phyloP scores from a whole-genome alignment of 2,797 vertebrate genomes.

The Chiropotes sagulatus region DNA sequence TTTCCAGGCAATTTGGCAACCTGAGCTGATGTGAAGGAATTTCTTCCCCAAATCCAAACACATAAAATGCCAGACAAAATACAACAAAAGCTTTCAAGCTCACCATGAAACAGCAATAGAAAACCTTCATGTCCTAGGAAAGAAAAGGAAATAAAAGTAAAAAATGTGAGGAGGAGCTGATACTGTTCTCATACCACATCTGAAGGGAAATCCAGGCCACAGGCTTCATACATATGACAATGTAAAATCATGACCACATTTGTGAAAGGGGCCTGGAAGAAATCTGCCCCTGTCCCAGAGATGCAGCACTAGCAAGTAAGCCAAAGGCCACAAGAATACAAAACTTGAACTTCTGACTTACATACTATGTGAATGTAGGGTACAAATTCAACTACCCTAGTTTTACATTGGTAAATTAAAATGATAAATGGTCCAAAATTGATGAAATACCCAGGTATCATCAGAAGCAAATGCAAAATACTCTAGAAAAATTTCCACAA shows the following conservation, averaged over 20 bases:
- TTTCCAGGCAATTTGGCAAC: background rate
- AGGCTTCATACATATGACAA: background rate
- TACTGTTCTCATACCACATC: background rate
- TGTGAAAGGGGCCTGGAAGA: background rate
- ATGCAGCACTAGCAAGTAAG: background rate
- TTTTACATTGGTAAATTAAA: background rate
- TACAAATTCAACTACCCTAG: background rate
- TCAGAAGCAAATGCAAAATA: background rate
- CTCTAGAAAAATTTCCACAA: background rate
- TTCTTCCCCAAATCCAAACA: background rate
- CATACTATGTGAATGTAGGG: background rate
- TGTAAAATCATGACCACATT: background rate
- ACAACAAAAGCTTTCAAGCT: background rate
- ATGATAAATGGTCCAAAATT: background rate
- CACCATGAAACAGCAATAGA: background rate
- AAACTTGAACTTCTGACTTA: background rate
- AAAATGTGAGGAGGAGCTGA: background rate
- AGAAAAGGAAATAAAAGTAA: background rate
- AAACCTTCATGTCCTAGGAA: background rate
- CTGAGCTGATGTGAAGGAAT: background rate
- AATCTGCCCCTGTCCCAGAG: background rate
- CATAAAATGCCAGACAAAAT: background rate
- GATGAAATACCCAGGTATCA: background rate
- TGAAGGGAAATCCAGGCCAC: background rate
- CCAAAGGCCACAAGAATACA: background rate